Conservation (phyloP, 2,113 vertebrate genomes). For the Chloebia gouldiae region DNA sequence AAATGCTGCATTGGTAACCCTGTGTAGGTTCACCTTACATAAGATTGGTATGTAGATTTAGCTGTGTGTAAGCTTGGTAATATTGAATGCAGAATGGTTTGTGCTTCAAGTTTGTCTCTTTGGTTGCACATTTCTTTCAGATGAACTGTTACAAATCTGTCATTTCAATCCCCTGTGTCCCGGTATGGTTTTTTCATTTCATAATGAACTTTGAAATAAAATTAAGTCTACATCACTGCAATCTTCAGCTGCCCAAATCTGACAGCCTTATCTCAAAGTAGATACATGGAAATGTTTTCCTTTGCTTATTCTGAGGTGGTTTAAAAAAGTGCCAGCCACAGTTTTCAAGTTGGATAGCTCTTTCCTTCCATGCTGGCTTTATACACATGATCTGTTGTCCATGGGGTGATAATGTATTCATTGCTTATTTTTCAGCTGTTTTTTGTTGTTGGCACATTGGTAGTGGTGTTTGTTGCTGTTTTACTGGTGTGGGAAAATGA, state of each 20-base stretch:
- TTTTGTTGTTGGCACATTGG: background rate
- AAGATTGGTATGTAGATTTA: background rate
- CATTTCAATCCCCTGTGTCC: background rate
- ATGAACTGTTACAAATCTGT: background rate
- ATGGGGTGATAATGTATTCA: background rate
- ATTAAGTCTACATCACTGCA: background rate
- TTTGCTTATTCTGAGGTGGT: background rate
- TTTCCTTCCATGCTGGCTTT: background rate
- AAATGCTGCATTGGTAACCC: background rate
- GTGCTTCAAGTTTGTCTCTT: background rate
- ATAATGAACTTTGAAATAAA: background rate
- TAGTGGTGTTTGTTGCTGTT: background rate
- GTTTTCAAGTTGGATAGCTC: background rate
- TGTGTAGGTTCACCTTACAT: rapidly evolving
- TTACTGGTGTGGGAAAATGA: background rate
- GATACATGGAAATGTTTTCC: background rate
- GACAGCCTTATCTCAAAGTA: background rate
- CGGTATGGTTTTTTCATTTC: background rate
- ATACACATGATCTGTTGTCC: background rate
- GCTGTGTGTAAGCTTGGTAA: background rate
- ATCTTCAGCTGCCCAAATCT: background rate
- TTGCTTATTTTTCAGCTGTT: background rate
- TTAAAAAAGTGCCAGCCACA: background rate
- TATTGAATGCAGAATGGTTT: background rate
- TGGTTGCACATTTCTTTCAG: background rate